Percentiles rank a stretch among this genome's conserved stretches.
Evolutionary conservation across 2,888 invertebrate species (phyloP).

Genomic region (Apomyelois bistriatella): DNA sequence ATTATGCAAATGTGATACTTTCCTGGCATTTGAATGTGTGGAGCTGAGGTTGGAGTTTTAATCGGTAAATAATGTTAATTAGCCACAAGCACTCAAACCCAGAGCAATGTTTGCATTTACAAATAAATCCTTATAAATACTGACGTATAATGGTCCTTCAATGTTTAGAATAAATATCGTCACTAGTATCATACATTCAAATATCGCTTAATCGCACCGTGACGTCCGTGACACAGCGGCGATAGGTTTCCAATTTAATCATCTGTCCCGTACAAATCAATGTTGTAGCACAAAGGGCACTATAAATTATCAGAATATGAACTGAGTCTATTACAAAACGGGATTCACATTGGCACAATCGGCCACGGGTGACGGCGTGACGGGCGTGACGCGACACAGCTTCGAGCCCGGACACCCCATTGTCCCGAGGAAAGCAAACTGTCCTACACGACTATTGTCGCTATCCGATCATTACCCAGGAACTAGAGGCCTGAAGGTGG

Average conservation of each 20-base stretch:
- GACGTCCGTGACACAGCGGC: not conserved
- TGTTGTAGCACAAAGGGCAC: not conserved
- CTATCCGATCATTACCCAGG: slow-evolving; percentile 37
- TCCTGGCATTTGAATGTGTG: slow-evolving; percentile 22
- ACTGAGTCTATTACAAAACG: slow-evolving; percentile 49
- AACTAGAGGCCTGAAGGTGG: slow-evolving; percentile 36
- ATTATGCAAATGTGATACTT: slow-evolving; percentile 58
- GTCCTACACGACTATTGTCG: slow-evolving; percentile 25
- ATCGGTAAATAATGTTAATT: not conserved
- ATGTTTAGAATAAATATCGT: too few species aligned
- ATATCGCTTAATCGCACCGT: not conserved
- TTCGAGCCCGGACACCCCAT: slow-evolving; percentile 31
- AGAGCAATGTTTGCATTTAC: too few species aligned
- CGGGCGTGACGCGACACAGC: slow-evolving; percentile 43
- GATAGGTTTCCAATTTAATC: not conserved
- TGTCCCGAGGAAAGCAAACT: slow-evolving; percentile 31
- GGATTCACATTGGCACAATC: slow-evolving; percentile 35
- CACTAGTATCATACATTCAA: not conserved
- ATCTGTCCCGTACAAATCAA: not conserved
- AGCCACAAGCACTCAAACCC: too few species aligned
- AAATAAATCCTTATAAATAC: too few species aligned
- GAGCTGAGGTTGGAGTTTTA: not conserved
- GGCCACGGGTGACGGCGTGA: slow-evolving; percentile 30
- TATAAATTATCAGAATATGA: slow-evolving; percentile 8
- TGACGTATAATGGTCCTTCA: too few species aligned